Evolutionary conservation across 2,113 vertebrate species (phyloP).

Genomic region (Athene noctua): DNA sequence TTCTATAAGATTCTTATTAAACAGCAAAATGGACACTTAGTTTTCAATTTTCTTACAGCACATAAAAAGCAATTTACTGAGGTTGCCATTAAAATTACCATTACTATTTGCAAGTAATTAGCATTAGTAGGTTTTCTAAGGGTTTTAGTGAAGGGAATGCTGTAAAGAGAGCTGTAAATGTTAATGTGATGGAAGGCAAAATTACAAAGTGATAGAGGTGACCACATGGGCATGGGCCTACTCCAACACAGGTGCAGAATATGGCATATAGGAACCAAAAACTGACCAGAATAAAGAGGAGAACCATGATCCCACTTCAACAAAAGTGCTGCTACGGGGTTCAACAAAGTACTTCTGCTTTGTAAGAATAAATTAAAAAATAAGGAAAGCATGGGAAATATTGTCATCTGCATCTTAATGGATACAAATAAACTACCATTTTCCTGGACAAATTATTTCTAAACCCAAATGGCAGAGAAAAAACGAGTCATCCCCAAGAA

Average conservation of each 20-base stretch:
- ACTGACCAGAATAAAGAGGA: neutral
- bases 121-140: constrained; percentile 8
- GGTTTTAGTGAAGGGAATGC: neutral
- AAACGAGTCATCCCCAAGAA: neutral
- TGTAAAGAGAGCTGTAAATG: constrained; percentile 29
- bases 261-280: neutral
- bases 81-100: constrained; percentile 40
- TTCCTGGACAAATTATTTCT: neutral
- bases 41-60: constrained; percentile 36
- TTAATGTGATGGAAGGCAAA: constrained; percentile 22
- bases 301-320: neutral
- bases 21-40: constrained; percentile 3
- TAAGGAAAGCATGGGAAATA: neutral
- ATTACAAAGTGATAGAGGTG: neutral
- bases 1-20: neutral
- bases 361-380: neutral
- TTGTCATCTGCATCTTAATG: neutral
- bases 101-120: constrained; percentile 49
- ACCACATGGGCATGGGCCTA: neutral
- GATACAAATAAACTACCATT: neutral
- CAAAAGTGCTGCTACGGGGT: neutral
- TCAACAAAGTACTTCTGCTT: neutral
- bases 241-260: neutral
- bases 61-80: constrained; percentile 43
- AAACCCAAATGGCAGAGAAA: neutral